phyloP scores from a whole-genome alignment of 2,888 invertebrate species.

The Sicus ferrugineus region DNA sequence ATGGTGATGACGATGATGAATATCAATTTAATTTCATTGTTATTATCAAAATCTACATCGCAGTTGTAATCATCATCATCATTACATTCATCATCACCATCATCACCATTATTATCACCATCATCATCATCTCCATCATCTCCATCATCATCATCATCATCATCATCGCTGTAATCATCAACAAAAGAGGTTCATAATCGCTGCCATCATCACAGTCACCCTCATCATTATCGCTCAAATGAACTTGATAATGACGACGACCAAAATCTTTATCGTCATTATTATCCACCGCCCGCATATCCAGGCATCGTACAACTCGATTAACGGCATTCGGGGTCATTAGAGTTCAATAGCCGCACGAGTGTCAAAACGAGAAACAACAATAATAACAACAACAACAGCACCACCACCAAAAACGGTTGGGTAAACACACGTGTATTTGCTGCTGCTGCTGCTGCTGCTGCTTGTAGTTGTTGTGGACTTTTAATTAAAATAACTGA shows the following conservation, averaged over 20 bases:
- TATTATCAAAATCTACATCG: too few species aligned
- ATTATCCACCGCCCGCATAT: too few species aligned
- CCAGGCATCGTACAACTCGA: too few species aligned
- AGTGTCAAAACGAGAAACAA: background rate
- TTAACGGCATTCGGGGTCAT: constrained; percentile 7
- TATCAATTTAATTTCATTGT: too few species aligned
- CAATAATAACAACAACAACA: constrained; percentile 1
- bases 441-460: constrained; percentile 17
- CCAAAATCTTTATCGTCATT: too few species aligned
- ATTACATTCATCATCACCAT: background rate
- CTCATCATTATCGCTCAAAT: too few species aligned
- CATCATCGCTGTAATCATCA: constrained; percentile 34
- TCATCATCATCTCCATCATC: constrained; percentile 27
- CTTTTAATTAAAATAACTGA: background rate
- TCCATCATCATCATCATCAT: constrained; percentile 36
- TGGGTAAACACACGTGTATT: background rate
- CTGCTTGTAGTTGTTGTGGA: background rate
- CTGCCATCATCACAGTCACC: background rate
- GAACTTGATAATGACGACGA: too few species aligned
- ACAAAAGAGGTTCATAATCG: constrained; percentile 2
- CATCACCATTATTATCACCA: background rate
- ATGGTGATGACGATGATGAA: too few species aligned
- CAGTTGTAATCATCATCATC: too few species aligned
- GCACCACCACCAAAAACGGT: background rate
- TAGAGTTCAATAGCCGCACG: constrained; percentile 10